phyloP scores from a whole-genome alignment of 1,140 invertebrate species.

The Popillia japonica region DNA sequence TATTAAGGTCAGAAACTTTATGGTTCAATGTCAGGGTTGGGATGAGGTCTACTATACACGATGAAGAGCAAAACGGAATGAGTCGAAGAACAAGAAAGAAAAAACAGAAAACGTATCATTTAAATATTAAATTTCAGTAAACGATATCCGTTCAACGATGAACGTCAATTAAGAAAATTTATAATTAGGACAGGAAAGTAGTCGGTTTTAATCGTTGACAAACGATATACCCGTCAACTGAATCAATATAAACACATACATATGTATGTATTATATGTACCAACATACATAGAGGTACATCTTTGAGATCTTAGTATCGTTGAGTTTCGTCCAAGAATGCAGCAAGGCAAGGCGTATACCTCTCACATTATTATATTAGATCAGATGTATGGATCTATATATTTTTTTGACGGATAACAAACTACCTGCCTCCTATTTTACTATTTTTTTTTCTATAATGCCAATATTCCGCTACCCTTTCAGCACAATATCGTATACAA shows the following conservation, averaged over 20 bases:
- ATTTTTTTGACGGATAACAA: neutral
- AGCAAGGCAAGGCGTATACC: neutral
- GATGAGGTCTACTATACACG: neutral
- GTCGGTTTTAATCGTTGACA: neutral
- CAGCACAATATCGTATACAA: neutral
- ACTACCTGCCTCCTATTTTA: neutral
- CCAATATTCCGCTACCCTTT: constrained; percentile 36
- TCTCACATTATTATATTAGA: neutral
- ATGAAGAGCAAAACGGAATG: neutral
- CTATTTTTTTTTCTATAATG: constrained; percentile 14
- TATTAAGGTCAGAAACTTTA: constrained; percentile 39
- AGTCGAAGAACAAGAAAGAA: neutral
- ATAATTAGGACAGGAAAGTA: constrained; percentile 18
- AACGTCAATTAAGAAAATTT: constrained; percentile 33
- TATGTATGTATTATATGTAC: no score
- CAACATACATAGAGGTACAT: no score
- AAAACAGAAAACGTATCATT: constrained; percentile 35
- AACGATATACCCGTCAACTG: neutral
- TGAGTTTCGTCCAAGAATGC: neutral
- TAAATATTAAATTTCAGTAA: constrained; percentile 39
- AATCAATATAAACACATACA: neutral
- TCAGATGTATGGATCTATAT: neutral
- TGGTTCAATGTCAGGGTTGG: constrained; percentile 37
- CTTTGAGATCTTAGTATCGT: neutral
- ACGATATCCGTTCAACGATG: constrained; percentile 27